phyloP scores from a whole-genome alignment of 2,888 invertebrate genomes.

The Nasonia oneida region DNA sequence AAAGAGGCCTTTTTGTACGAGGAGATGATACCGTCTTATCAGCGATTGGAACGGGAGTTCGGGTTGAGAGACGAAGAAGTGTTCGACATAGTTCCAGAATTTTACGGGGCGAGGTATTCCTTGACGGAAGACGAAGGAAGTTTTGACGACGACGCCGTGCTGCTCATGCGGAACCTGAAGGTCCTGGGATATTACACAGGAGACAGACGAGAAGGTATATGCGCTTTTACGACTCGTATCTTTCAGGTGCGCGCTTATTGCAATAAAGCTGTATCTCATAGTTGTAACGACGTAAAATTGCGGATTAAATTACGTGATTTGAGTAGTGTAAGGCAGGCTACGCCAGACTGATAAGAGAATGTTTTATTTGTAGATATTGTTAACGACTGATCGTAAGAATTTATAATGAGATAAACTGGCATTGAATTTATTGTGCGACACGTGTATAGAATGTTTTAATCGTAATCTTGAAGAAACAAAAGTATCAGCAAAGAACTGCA shows the following conservation, averaged over 20 bases:
- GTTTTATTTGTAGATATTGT: too few relatives aligned
- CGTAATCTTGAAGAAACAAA: too few relatives aligned
- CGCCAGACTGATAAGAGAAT: too few relatives aligned
- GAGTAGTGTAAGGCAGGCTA: too few relatives aligned
- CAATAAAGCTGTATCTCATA: not conserved
- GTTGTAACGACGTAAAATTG: too few relatives aligned
- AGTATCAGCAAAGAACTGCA: too few relatives aligned
- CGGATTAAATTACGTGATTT: too few relatives aligned
- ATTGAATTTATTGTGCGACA: too few relatives aligned
- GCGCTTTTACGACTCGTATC: not conserved
- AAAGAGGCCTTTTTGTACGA: constrained; percentile 13
- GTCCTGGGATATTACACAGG: constrained; percentile 5
- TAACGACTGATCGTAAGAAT: too few relatives aligned
- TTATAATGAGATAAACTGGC: too few relatives aligned
- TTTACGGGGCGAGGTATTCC: constrained; percentile 81
- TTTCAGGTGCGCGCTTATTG: not conserved
- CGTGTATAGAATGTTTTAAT: too few relatives aligned
- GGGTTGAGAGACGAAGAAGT: not conserved
- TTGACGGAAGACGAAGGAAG: constrained; percentile 73
- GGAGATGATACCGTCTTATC: not conserved
- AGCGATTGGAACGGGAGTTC: not conserved
- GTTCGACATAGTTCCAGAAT: constrained; percentile 67
- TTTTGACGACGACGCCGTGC: constrained; percentile 81
- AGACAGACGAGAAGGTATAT: constrained; percentile 22
- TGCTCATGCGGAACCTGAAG: constrained; percentile 81